phyloP scores from a whole-genome alignment of 2,888 invertebrate genomes.

The Tinea trinotella region DNA sequence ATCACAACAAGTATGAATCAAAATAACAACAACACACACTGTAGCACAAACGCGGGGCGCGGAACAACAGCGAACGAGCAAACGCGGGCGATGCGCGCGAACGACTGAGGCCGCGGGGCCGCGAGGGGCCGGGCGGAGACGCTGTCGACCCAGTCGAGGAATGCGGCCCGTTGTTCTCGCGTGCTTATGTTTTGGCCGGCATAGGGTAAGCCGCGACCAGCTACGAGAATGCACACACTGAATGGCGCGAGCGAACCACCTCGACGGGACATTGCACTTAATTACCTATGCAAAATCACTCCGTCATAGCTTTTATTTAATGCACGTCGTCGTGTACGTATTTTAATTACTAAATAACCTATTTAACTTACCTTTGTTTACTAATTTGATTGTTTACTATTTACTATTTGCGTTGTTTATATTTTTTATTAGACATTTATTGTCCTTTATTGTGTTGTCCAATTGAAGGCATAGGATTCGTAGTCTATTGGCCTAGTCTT shows the following conservation, averaged over 20 bases:
- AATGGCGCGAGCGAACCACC: background rate
- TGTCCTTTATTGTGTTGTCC: no score
- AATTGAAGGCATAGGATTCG: no score
- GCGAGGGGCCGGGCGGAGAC: slow-evolving; percentile 40
- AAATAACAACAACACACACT: slow-evolving; percentile 40
- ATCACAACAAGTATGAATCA: slow-evolving; percentile 21
- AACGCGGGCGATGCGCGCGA: slow-evolving; percentile 55
- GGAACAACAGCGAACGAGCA: slow-evolving; percentile 38
- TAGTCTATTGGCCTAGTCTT: no score
- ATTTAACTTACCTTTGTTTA: no score
- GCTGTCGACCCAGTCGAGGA: slow-evolving; percentile 51
- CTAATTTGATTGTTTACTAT: no score
- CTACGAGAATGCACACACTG: background rate
- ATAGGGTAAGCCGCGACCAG: slow-evolving; percentile 30
- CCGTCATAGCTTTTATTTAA: background rate
- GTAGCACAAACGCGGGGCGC: slow-evolving; percentile 48
- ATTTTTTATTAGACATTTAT: no score
- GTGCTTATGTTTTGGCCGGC: slow-evolving; percentile 42
- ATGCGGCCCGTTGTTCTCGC: slow-evolving; percentile 59
- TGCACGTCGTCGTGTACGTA: no score
- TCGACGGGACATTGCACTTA: background rate
- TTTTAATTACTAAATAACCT: no score
- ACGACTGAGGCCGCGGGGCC: slow-evolving; percentile 39
- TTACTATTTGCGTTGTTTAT: no score
- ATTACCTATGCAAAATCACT: background rate